Conservation (phyloP, 2,113 vertebrate species). For the Daubentonia madagascariensis region DNA sequence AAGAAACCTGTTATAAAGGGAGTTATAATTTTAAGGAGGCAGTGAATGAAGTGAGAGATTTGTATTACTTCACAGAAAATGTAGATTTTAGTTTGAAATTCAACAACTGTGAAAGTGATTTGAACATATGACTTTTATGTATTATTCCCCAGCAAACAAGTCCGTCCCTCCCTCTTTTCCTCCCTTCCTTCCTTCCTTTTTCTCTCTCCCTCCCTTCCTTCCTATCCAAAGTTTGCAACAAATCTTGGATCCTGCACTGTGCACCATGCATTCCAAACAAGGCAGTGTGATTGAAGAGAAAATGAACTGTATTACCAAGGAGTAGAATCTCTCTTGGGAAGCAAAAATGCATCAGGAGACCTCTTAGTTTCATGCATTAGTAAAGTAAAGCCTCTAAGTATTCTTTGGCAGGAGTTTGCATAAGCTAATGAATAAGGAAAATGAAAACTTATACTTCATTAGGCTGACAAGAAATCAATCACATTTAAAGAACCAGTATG, state of each 20-base stretch:
- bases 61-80: neutral
- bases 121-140: neutral
- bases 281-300: slow-evolving; percentile 54
- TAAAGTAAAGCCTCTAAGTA: slow-evolving; percentile 67
- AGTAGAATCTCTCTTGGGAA: slow-evolving; percentile 56
- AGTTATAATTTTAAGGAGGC: neutral
- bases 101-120: neutral
- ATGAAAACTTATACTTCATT: slow-evolving; percentile 75
- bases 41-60: neutral
- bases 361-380: slow-evolving; percentile 64
- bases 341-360: slow-evolving; percentile 62
- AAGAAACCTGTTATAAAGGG: neutral
- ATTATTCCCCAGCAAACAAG: neutral
- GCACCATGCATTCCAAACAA: neutral
- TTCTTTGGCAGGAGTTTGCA: slow-evolving; percentile 70
- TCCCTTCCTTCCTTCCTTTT: neutral
- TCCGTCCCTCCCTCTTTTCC: neutral
- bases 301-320: slow-evolving; percentile 64
- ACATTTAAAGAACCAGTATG: slow-evolving; percentile 48
- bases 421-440: slow-evolving; percentile 67
- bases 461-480: slow-evolving; percentile 67
- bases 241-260: neutral
- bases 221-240: neutral
- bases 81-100: slow-evolving; percentile 29
- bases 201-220: neutral